Evolutionary conservation across 2,797 vertebrate species (phyloP), one percentile per base, ranked within the genome.

Genomic region (Sphenodon punctatus): DNA sequence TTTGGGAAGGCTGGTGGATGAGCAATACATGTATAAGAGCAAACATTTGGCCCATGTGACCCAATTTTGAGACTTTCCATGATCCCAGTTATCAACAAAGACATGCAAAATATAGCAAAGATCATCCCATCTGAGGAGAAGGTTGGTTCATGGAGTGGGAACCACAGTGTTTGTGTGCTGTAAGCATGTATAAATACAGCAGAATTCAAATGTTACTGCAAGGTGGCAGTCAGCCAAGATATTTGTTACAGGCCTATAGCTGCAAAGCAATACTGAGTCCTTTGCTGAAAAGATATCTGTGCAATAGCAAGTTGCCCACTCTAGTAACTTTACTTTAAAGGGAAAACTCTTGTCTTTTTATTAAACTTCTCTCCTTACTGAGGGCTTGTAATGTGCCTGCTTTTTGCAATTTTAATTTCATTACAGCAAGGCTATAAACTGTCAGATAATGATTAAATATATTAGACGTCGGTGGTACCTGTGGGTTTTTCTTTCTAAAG

Each of bases 141-240:
- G n/a, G n/a, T n/a, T n/a, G n/a, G n/a, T n/a, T n/a, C n/a, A n/a
- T n/a, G n/a, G n/a, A n/a, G n/a, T n/a, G n/a, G n/a, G n/a, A n/a
- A n/a, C n/a, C n/a, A n/a, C n/a, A n/a, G n/a, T n/a, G n/a, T n/a
- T n/a, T n/a, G n/a, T n/a, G n/a, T n/a, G n/a, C n/a, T n/a, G n/a
- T n/a, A n/a, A n/a, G n/a, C n/a, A n/a, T n/a, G n/a, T n/a, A n/a
- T n/a, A n/a, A n/a, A n/a, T n/a, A n/a, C n/a, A n/a, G n/a, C 27
- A 49, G 12, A 13, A 60, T 4, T 20, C 36, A 34, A 36, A 36
- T 36, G 30, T 36, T 58, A 22, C 6, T 36, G 17, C 23, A 6
- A 6, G 22, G 32, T n/a, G n/a, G n/a, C n/a, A n/a, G n/a, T n/a
- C n/a, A 41, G 0, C 0, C 83, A 67, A 61, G 17, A 2, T 7